phyloP scores from a whole-genome alignment of 1,140 invertebrate species.

The Drosophila elegans region DNA sequence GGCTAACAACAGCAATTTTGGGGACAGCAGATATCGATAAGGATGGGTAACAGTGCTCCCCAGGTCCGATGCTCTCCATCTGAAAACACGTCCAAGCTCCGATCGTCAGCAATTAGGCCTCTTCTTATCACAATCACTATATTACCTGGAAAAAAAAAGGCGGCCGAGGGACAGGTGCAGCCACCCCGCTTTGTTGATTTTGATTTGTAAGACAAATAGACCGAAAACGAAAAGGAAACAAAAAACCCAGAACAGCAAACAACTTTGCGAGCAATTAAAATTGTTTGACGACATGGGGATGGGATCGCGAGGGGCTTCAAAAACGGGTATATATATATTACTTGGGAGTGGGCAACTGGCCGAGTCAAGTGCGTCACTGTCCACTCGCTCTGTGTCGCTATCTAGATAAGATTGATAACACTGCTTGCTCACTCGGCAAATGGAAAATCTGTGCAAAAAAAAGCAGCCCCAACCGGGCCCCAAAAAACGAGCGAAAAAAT shows the following conservation, averaged over 20 bases:
- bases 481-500: slow-evolving; percentile 38
- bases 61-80: slow-evolving; percentile 14
- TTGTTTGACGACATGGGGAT: slow-evolving; percentile 61
- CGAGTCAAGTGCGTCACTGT: slow-evolving; percentile 74
- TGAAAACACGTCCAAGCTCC: slow-evolving; percentile 27
- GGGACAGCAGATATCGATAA: slow-evolving; percentile 42
- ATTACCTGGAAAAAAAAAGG: slow-evolving; percentile 26
- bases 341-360: slow-evolving; percentile 29
- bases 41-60: neutral
- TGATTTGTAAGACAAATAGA: slow-evolving; percentile 79
- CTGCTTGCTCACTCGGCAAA: slow-evolving; percentile 35
- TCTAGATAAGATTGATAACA: slow-evolving; percentile 76
- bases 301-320: neutral
- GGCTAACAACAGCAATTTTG: slow-evolving; percentile 49
- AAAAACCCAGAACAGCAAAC: slow-evolving; percentile 62
- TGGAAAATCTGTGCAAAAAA: slow-evolving; percentile 71
- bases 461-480: slow-evolving; percentile 17
- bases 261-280: slow-evolving; percentile 81
- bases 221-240: slow-evolving; percentile 43
- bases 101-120: slow-evolving; percentile 47
- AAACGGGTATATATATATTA: neutral
- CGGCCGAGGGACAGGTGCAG: slow-evolving; percentile 2
- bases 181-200: slow-evolving; percentile 44
- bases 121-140: slow-evolving; percentile 21
- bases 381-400: slow-evolving; percentile 54